Percentiles rank a stretch among this genome's conserved stretches.
phyloP scores from a whole-genome alignment of 2,888 invertebrate genomes.

The Netelia fuscicornis region DNA sequence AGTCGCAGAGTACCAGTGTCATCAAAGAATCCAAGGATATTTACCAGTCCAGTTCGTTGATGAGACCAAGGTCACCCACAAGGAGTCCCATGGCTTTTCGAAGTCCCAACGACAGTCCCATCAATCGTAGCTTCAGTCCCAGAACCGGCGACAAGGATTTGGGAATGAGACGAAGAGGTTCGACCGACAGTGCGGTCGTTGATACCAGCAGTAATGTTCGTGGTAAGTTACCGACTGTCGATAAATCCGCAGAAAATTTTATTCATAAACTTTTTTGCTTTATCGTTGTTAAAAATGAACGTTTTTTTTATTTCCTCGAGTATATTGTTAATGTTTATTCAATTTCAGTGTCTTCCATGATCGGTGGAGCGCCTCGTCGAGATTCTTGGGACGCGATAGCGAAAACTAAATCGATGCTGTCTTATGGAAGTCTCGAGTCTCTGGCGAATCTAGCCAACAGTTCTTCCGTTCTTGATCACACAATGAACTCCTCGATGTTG shows the following conservation, averaged over 20 bases:
- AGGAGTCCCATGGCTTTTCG: constrained; percentile 77
- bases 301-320: too few relatives aligned
- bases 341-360: constrained; percentile 86
- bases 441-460: constrained; percentile 89
- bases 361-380: constrained; percentile 87
- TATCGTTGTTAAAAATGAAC: not conserved
- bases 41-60: constrained; percentile 78
- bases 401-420: constrained; percentile 91
- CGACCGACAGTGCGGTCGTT: constrained; percentile 79
- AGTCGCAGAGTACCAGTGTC: constrained; percentile 65
- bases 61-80: constrained; percentile 78
- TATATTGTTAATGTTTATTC: not conserved
- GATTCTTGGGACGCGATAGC: constrained; percentile 94
- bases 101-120: constrained; percentile 78
- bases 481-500: constrained; percentile 86
- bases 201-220: constrained; percentile 83
- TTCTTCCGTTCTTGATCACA: constrained; percentile 86
- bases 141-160: constrained; percentile 76
- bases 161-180: constrained; percentile 73
- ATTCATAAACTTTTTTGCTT: not conserved
- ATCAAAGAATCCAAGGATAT: constrained; percentile 81
- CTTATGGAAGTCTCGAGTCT: constrained; percentile 90
- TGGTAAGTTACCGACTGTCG: constrained; percentile 71
- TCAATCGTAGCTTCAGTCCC: constrained; percentile 80
- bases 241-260: too few relatives aligned